Evolutionary conservation across 1,140 invertebrate species (phyloP).

Genomic region (Littorina saxatilis): DNA sequence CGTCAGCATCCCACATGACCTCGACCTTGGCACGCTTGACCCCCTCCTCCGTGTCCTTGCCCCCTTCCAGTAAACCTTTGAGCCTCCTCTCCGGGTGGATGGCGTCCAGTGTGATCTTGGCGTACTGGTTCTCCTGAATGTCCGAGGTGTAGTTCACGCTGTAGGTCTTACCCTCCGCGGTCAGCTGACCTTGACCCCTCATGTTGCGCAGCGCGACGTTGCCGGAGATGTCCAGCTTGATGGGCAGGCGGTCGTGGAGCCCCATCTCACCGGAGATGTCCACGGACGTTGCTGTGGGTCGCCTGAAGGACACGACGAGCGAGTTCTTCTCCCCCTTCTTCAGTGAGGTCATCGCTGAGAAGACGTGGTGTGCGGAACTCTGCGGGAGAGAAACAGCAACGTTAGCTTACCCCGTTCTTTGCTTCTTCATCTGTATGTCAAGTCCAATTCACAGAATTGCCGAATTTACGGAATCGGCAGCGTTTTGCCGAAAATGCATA

Average conservation of each 20-base stretch:
- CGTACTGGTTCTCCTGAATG: constrained; percentile 9
- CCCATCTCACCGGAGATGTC: constrained; percentile 13
- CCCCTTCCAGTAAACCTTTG: constrained; percentile 26
- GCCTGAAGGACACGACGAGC: constrained; percentile 26
- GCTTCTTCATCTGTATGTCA: too few species aligned
- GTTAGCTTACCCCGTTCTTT: too few species aligned
- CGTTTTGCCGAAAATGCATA: too few species aligned
- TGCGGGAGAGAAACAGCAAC: background rate
- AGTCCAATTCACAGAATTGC: too few species aligned
- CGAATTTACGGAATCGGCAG: too few species aligned
- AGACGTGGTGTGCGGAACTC: background rate
- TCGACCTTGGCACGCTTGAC: constrained; percentile 13
- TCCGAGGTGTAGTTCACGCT: constrained; percentile 12
- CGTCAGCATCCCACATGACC: constrained; percentile 39
- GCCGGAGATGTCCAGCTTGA: constrained; percentile 21
- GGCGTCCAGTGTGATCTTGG: constrained; percentile 23
- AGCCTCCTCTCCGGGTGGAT: constrained; percentile 29
- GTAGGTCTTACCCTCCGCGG: constrained; percentile 7
- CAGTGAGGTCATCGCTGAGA: constrained; percentile 4
- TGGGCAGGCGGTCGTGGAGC: constrained; percentile 1
- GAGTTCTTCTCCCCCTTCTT: constrained; percentile 31
- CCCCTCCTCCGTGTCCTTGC: constrained; percentile 1
- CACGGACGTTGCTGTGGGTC: background rate
- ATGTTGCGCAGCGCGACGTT: constrained; percentile 1
- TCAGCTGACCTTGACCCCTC: constrained; percentile 1